Evolutionary conservation across 2,113 vertebrate species (phyloP).

Genomic region (Sebastes schlegelii): DNA sequence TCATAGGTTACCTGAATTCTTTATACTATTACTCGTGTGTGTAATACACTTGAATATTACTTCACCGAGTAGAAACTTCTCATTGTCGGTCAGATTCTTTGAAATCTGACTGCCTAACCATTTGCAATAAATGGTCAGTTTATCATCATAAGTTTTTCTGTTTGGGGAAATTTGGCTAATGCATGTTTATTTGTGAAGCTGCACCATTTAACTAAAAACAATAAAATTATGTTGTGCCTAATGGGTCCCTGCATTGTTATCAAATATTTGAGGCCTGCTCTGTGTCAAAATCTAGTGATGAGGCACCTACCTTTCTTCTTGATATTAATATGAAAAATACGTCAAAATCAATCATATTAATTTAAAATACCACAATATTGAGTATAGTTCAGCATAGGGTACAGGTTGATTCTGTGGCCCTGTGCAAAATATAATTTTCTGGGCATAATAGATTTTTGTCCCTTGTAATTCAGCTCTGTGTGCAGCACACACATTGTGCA

Average conservation of each 20-base stretch:
- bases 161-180: neutral
- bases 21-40: neutral
- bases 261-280: neutral
- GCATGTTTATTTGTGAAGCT: neutral
- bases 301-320: neutral
- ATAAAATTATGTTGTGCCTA: neutral
- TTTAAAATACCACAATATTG: neutral
- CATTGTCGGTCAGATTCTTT: neutral
- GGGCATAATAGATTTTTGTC: neutral
- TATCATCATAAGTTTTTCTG: neutral
- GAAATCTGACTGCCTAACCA: neutral
- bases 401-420: neutral
- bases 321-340: neutral
- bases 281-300: neutral
- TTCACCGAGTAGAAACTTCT: neutral
- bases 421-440: neutral
- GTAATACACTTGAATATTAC: neutral
- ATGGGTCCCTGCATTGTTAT: neutral
- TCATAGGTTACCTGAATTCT: neutral
- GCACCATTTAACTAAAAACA: neutral
- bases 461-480: slow-evolving; percentile 18
- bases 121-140: neutral
- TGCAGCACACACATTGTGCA: neutral
- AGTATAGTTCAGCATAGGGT: neutral
- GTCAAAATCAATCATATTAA: neutral